Evolutionary conservation across 2,113 vertebrate genomes (phyloP).

Genomic region (Nycticebus coucang): DNA sequence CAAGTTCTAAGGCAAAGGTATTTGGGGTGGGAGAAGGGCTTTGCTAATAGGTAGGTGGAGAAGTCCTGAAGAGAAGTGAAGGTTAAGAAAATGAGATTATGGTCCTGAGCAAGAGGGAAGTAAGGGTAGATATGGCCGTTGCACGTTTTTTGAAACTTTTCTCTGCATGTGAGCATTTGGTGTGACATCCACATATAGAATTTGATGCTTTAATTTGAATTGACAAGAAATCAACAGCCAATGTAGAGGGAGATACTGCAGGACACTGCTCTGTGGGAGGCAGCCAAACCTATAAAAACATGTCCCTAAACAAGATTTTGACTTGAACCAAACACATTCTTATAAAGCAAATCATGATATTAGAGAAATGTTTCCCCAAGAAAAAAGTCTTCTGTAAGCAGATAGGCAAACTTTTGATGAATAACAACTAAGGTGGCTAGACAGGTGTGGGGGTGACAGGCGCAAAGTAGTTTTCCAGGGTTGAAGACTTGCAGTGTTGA

Average conservation of each 20-base stretch:
- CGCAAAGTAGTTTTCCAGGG: neutral
- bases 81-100: neutral
- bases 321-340: neutral
- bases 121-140: neutral
- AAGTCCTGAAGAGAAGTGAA: neutral
- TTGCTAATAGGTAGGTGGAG: neutral
- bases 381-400: neutral
- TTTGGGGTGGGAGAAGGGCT: neutral
- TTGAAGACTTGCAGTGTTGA: neutral
- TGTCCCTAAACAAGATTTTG: neutral
- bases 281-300: neutral
- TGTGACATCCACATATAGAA: neutral
- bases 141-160: neutral
- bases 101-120: neutral
- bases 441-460: neutral
- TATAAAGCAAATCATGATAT: neutral
- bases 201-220: neutral
- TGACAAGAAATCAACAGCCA: neutral
- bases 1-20: neutral
- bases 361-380: neutral
- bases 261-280: neutral
- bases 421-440: neutral
- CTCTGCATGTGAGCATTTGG: neutral
- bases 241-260: neutral
- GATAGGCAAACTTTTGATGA: neutral